Percentiles rank a stretch among this genome's conserved stretches.
These are phyloP conservation scores for Yponomeuta malinellus DNA, from an alignment of 2,888 invertebrate genomes.

Conservation along the genomic window DNA sequence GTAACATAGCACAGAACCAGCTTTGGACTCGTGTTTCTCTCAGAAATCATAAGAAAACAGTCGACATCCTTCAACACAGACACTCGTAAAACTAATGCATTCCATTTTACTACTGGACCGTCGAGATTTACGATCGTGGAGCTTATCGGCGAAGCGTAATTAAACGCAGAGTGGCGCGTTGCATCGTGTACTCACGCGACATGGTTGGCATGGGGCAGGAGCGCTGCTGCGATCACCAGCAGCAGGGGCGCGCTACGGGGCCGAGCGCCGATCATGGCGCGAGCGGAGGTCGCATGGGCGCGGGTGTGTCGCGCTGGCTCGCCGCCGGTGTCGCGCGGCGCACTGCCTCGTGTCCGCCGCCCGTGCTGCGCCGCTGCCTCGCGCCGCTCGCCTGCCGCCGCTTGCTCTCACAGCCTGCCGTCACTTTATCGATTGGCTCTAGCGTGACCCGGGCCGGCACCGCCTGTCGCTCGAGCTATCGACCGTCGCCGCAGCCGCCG, in stretches of 20 bases:
- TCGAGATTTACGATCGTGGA: slow-evolving; percentile 35
- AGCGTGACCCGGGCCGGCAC: slow-evolving; percentile 65
- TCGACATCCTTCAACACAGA: slow-evolving; percentile 18
- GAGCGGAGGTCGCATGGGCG: slow-evolving; percentile 61
- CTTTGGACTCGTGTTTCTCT: background rate
- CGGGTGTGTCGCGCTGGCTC: slow-evolving; percentile 30
- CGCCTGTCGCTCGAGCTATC: slow-evolving; percentile 62
- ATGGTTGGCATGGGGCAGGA: slow-evolving; percentile 75
- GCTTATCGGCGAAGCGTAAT: slow-evolving; percentile 15
- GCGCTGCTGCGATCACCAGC: slow-evolving; percentile 77
- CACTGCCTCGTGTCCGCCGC: slow-evolving; percentile 21
- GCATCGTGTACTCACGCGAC: slow-evolving; percentile 76
- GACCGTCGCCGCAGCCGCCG: slow-evolving; percentile 61
- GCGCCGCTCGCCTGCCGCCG: slow-evolving; percentile 51
- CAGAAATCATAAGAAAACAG: background rate
- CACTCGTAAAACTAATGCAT: slow-evolving; percentile 36
- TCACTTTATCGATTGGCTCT: slow-evolving; percentile 45
- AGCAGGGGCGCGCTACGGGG: slow-evolving; percentile 76
- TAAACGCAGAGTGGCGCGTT: slow-evolving; percentile 13
- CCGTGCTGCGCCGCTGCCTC: slow-evolving; percentile 40
- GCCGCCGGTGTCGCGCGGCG: slow-evolving; percentile 30
- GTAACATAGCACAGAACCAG: background rate
- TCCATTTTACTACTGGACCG: slow-evolving; percentile 32
- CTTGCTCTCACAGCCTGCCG: slow-evolving; percentile 40
- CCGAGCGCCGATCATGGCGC: slow-evolving; percentile 73